Evolutionary conservation across 2,888 invertebrate genomes (phyloP), one percentile per base, ranked within the genome.

Genomic region (Nephrocerus scutellatus): DNA sequence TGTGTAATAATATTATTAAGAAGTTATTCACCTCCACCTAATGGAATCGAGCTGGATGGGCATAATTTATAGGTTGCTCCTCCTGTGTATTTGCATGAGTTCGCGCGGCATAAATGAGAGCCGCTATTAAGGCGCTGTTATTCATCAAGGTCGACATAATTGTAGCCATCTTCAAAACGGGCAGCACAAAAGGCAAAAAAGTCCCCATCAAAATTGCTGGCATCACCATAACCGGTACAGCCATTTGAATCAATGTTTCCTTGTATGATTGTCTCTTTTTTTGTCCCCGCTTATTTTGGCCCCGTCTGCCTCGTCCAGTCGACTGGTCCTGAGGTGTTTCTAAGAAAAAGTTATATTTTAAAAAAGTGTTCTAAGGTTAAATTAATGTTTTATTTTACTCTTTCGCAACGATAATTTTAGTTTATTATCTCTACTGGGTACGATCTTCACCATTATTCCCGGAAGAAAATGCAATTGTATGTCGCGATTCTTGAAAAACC

Each of bases 141-240:
- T 82, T 82, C 30, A 82, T 63, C 60, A 80, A 70, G 1, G 73
- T 73, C 2, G 75, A 74, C 30, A 72, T 70, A 20, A 79, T 64
- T 1, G 78, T 76, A 59, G 77, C 75, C 72, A 82, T 73, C 57
- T 81, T 80, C 12, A 83, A 56, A 0, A 76, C 77, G 1, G 82
- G 82, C 53, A 83, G 59, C 13, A 81, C 60, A 60, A 82, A 82
- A 0, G 82, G 82, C 54, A 82, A 60, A 30, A 82, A 64, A 9
- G 80, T 79, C 2, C 81, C 76, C 71, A 82, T 71, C 1, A 80
- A 56, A 4, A 82, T 70, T 1, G 77, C 78, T 1, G 82, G 82
- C 44, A 80, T 58, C 14, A 79, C 54, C 34, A 81, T 52, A 20
- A 75, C 68, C 1, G 80, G 80, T 28, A 78, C 62, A 0, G 68